Conservation (phyloP, 1,140 invertebrate genomes). For the Magallana angulata region DNA sequence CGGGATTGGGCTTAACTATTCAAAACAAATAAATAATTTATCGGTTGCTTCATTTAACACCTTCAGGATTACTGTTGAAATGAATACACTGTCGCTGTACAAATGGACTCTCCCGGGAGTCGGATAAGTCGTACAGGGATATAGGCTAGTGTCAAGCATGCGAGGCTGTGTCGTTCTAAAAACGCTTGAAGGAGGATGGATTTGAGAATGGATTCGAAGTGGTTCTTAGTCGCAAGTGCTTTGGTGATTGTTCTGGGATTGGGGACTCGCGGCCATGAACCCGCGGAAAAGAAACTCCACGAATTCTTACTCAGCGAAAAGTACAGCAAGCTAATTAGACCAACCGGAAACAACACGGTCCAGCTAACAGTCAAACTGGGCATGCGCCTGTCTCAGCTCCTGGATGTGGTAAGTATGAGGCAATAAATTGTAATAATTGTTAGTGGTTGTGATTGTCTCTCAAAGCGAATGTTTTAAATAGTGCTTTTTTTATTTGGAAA, state of each 20-base stretch:
- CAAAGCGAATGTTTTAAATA: no score
- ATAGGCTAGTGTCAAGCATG: background rate
- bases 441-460: no score
- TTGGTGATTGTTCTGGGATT: background rate
- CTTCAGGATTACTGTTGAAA: background rate
- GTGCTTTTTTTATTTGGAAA: no score
- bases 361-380: constrained; percentile 94
- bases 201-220: constrained; percentile 16
- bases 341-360: constrained; percentile 92
- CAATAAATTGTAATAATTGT: no score
- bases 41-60: background rate
- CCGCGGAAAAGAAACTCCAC: constrained; percentile 74
- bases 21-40: constrained; percentile 24
- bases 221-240: background rate
- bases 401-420: constrained; percentile 92
- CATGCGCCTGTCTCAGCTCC: constrained; percentile 93
- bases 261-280: constrained; percentile 42
- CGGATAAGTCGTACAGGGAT: background rate
- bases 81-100: background rate
- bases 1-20: background rate
- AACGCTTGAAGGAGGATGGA: background rate
- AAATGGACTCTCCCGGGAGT: background rate
- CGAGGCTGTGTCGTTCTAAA: background rate
- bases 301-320: constrained; percentile 90
- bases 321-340: constrained; percentile 95